Base-by-base conservation (phyloP, 2,797 vertebrate genomes). In the Coregonus ussuriensis region DNA sequence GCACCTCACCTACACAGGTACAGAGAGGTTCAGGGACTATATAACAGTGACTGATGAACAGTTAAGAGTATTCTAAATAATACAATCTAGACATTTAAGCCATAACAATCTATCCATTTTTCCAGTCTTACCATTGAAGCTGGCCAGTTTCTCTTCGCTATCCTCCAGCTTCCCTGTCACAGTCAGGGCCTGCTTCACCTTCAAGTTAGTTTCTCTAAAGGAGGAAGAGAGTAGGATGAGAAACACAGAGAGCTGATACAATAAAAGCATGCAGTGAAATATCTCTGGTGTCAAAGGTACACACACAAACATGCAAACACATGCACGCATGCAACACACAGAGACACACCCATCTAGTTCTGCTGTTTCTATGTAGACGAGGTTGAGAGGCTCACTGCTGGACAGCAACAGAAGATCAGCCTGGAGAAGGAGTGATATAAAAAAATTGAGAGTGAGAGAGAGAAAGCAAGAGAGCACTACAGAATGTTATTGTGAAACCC, bases 181-280 rank as follows among this genome's bases (percentile, higher is more conserved):
- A 0, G 95, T 95, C 88, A 98, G 82, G 4, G 96, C 94, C 91
- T 99, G 97, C 76, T 96, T 97, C 87, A 99, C 97, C 88, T 99
- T 99, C 87, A 99, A 91, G 82, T 99, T 99, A 71, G 98, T 99
- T 92, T 99, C 98, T 75, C 97, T 99, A 87, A 1, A 82, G 59
- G 37, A 35, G 6, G 18, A 6, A 11, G 35, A 53, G 6, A 18
- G 74, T 7, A n/a, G 65, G 13, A 29, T 41, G 18, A 74, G 14
- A 52, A 59, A 66, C 14, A 71, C 18, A 47, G 53, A 59, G 5
- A 16, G 16, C 3, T 52, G 15, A 47, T 14, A 15, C 16, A 11
- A 5, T 18, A 4, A 70, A 47, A n/a, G 6, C 13, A 6, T 18
- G 31, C 31, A n/a, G 67, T 11, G 14, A 15, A 6, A 41, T 18